Evolutionary conservation across 2,113 vertebrate species (phyloP).

Genomic region (Austrofundulus limnaeus): DNA sequence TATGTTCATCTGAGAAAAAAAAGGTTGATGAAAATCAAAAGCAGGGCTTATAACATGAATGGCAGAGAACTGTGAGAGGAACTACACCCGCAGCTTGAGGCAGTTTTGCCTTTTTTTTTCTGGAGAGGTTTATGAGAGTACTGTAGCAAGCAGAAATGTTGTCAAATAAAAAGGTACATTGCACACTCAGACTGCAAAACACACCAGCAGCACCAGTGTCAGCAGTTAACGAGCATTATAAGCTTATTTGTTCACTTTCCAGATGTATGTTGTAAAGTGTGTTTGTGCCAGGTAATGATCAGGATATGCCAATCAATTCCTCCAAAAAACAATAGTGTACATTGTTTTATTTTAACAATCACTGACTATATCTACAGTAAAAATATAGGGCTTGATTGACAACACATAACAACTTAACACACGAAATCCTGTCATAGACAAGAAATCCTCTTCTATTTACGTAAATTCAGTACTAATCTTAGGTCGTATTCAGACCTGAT

Average conservation of each 20-base stretch:
- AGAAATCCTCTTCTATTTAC: not conserved
- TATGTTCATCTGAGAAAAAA: not conserved
- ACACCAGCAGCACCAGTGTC: conserved; percentile 13
- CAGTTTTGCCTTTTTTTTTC: not conserved
- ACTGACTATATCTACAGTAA: not conserved
- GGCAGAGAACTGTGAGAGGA: not conserved
- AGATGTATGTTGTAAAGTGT: not conserved
- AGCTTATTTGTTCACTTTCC: not conserved
- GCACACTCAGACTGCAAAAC: conserved; percentile 7
- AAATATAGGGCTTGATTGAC: not conserved
- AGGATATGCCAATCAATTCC: not conserved
- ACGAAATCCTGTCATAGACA: not conserved
- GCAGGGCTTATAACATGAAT: conserved; percentile 8
- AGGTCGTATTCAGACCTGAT: too few relatives aligned
- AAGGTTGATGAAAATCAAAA: not conserved
- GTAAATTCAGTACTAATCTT: not conserved
- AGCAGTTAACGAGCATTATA: conserved; percentile 20
- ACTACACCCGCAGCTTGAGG: not conserved
- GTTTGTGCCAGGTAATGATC: not conserved
- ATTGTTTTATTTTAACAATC: not conserved
- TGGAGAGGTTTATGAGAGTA: not conserved
- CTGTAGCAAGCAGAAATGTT: conserved; percentile 10
- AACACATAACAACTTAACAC: not conserved
- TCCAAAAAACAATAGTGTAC: conserved; percentile 1
- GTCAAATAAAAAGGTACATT: conserved; percentile 11